phyloP scores from a whole-genome alignment of 2,113 vertebrate genomes.

The Benitochromis conjunctus region DNA sequence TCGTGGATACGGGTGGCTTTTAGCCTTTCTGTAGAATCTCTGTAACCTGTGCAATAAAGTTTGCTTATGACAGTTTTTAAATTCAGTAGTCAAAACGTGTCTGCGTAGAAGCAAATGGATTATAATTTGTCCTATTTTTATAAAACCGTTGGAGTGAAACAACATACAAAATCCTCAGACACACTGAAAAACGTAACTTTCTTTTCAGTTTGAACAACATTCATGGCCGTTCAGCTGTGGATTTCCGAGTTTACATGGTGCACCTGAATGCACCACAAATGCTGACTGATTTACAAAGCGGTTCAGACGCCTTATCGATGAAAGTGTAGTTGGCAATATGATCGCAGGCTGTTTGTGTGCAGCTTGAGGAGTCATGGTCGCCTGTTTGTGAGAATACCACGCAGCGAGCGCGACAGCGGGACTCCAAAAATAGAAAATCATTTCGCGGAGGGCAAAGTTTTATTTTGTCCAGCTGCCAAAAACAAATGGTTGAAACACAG shows the following conservation, averaged over 20 bases:
- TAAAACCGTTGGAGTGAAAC: accelerated
- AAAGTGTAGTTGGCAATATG: not conserved
- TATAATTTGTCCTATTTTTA: not conserved
- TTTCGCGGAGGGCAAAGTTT: not conserved
- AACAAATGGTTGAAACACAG: not conserved
- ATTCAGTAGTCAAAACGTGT: accelerated
- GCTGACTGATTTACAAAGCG: not conserved
- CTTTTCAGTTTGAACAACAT: not conserved
- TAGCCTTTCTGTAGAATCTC: not conserved
- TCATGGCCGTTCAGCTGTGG: not conserved
- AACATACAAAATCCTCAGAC: not conserved
- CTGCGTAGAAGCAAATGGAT: not conserved
- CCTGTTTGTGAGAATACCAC: not conserved
- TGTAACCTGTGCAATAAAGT: not conserved
- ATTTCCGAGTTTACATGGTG: not conserved
- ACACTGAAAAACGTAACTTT: not conserved
- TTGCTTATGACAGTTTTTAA: not conserved
- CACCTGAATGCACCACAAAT: not conserved
- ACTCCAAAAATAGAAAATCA: not conserved
- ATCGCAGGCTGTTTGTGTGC: not conserved
- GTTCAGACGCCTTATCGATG: not conserved
- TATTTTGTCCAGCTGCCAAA: not conserved
- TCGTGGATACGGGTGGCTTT: not conserved
- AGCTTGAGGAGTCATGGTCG: not conserved
- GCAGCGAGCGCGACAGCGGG: not conserved